Evolutionary conservation across 2,888 invertebrate species (phyloP).

Genomic region (Microctonus hyperodae): DNA sequence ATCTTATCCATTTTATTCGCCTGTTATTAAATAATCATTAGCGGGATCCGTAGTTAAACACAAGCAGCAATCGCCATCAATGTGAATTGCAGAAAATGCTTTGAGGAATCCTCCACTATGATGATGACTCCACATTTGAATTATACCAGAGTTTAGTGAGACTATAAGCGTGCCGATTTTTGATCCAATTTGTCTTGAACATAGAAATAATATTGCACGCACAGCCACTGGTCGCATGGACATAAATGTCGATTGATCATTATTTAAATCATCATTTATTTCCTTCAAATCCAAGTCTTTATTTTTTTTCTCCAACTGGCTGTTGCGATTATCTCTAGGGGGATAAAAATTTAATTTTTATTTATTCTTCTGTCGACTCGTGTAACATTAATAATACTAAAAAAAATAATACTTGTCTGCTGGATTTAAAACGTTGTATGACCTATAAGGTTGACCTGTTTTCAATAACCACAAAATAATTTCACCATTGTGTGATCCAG

Average conservation of each 20-base stretch:
- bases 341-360: background rate
- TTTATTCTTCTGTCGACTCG: background rate
- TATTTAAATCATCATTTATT: background rate
- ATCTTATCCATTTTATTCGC: conserved; percentile 56
- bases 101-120: conserved; percentile 75
- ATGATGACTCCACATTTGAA: conserved; percentile 86
- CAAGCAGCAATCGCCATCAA: conserved; percentile 72
- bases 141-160: conserved; percentile 76
- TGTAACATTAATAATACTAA: background rate
- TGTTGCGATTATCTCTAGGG: background rate
- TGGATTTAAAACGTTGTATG: conserved; percentile 59
- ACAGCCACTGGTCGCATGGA: conserved; percentile 66
- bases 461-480: conserved; percentile 83
- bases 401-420: conserved; percentile 48
- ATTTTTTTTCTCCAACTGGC: background rate
- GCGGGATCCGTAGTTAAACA: conserved; percentile 75
- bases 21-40: conserved; percentile 77
- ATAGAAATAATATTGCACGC: conserved; percentile 74
- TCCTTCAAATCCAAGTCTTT: background rate
- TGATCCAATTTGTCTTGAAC: conserved; percentile 67
- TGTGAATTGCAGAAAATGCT: conserved; percentile 75
- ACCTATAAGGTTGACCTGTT: conserved; percentile 76
- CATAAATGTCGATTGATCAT: conserved; percentile 40
- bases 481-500: conserved; percentile 80
- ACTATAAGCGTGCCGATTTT: conserved; percentile 73